Evolutionary conservation across 2,113 vertebrate species (phyloP), one percentile per base, ranked within the genome.

Genomic region (Haliaeetus leucogaster): DNA sequence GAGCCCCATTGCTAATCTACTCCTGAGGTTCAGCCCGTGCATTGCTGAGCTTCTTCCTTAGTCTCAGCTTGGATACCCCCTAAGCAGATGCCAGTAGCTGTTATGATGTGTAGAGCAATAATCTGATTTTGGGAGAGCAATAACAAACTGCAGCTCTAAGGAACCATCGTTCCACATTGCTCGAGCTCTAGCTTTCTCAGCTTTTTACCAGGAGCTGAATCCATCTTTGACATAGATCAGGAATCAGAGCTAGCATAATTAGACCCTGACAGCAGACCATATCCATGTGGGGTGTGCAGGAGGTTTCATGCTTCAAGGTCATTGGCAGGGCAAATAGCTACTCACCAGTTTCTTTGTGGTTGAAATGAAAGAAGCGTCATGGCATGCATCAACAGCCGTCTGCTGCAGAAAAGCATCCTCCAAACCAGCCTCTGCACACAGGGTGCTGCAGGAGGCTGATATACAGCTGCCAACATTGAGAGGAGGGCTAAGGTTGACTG

Each of bases 331-430:
- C 22, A 82, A 32, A 63, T 3, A 26, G 29, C 59, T 63, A 26
- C 29, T 83, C n/a, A 21, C 25, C 26, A 45, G 36, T 30, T 66
- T 59, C 47, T 70, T 50, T 16, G 68, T 47, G 50, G 13, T 0
- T 20, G 20, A 86, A 82, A 63, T 11, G 6, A 4, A 36, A 36
- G 34, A 70, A 73, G 8, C 29, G 4, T 52, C n/a, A 30, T 8
- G 36, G 48, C 34, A 79, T 26, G 42, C 1, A 0, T 40, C 7
- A 43, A 26, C 10, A 26, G 16, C 16, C 3, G 0, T 7, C 6
- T 70, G 56, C 34, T 48, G 27, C 42, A 61, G 58, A 62, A 68
- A 59, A 79, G 42, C 34, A 55, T 27, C 47, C n/a, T 27, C 22
- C 47, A 90, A 76, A 74, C 3, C 62, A 40, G 13, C 7, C 12